Evolutionary conservation across 2,797 vertebrate genomes (phyloP), one percentile per base, ranked within the genome.

Genomic region (Pseudochromis fuscus): DNA sequence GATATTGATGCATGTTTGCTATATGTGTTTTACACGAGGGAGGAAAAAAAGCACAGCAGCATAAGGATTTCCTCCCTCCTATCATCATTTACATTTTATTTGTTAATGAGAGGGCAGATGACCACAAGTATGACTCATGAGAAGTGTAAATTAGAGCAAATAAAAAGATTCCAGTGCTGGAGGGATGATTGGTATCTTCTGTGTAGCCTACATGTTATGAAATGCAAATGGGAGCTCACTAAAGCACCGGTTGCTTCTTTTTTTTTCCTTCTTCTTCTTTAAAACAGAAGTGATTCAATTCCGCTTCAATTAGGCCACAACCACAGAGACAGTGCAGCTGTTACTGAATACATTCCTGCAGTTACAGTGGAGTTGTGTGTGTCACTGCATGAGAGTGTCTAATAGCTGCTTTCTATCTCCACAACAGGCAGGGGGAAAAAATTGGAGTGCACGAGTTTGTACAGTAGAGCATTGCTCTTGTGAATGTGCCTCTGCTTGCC

Each of bases 111-210:
- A 86, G 46, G 53, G 48, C 62, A 70, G 15, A 75, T 63, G 51
- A 24, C 62, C 77, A 70, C 80, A 67, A 59, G 49, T 60, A 78
- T 64, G 81, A 86, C 63, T 83, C 66, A 72, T 24, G 40, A 79
- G 64, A 84, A 75, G 71, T 53, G 67, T 53, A 88, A 88, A 84
- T 89, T 72, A 81, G 56, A 64, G 37, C 33, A 25, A 55, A 73
- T 69, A 81, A 88, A 88, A 87, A 88, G 81, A 91, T 87, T 87
- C 72, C 81, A 92, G 92, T 90, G 90, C 72, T 46, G 51, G 52
- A 55, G 70, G 78, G 77, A 74, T 81, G 78, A 90, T 65, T 81
- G 48, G 78, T 79, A 78, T 86, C 80, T 71, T 75, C 21, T 49
- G 40, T 50, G 45, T 44, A 19, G 57, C 69, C 72, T 60, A 58